Conservation (phyloP, 2,888 invertebrate genomes). For the Trissolcus japonicus region DNA sequence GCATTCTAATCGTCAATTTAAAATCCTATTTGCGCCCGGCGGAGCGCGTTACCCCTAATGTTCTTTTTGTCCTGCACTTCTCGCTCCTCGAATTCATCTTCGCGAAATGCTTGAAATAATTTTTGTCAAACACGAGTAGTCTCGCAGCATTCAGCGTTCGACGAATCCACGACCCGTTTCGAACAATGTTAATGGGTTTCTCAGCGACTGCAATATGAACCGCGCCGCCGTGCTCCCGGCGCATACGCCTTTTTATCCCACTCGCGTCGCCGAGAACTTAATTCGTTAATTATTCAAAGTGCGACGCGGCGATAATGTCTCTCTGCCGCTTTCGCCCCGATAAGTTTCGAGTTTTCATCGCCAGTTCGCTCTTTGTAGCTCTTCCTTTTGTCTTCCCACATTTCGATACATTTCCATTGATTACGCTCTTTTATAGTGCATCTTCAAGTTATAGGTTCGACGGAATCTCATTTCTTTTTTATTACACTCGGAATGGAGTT, state of each 20-base stretch:
- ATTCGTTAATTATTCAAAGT: constrained; percentile 70
- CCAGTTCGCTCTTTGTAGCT: constrained; percentile 40
- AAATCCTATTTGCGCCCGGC: constrained; percentile 27
- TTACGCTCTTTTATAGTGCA: constrained; percentile 50
- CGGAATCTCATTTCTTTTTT: constrained; percentile 51
- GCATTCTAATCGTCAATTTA: constrained; percentile 57
- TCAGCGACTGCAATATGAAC: constrained; percentile 48
- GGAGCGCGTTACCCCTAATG: constrained; percentile 13
- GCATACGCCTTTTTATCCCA: constrained; percentile 51
- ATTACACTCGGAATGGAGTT: constrained; percentile 47
- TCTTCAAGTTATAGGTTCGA: constrained; percentile 32
- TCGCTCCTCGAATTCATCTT: constrained; percentile 17
- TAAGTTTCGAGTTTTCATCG: constrained; percentile 55
- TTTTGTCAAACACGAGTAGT: constrained; percentile 15
- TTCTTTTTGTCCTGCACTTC: constrained; percentile 19
- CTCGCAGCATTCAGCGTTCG: constrained; percentile 21
- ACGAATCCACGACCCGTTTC: constrained; percentile 35
- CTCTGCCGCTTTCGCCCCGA: constrained; percentile 47
- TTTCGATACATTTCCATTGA: constrained; percentile 57
- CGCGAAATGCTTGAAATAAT: constrained; percentile 20
- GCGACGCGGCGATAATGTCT: constrained; percentile 61
- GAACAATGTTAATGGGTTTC: constrained; percentile 43
- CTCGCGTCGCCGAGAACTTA: constrained; percentile 60
- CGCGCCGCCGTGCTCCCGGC: constrained; percentile 26
- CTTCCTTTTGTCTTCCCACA: constrained; percentile 41